These are phyloP conservation scores for Acronicta aceris DNA, from an alignment of 2,888 invertebrate genomes.

Conservation along the genomic window DNA sequence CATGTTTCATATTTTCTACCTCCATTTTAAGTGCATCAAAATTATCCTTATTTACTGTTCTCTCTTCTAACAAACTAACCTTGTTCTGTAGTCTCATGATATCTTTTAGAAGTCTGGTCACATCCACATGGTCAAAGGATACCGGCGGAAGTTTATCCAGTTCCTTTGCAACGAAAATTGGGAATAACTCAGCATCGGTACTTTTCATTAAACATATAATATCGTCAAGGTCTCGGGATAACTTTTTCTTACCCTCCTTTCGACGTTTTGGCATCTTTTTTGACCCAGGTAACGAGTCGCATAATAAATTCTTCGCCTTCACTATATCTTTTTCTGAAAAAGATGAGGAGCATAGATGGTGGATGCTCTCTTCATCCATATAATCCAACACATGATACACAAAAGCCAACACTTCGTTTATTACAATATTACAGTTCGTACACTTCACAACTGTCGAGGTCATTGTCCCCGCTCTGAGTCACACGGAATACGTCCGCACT, in stretches of 20 bases:
- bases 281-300: conserved; percentile 1
- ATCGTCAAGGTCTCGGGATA: conserved; percentile 3
- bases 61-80: conserved; percentile 1
- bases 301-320: conserved; percentile 3
- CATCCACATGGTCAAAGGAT: conserved; percentile 2
- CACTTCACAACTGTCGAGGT: too few species aligned
- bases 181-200: conserved; percentile 4
- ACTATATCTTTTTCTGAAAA: conserved; percentile 4
- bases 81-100: conserved; percentile 5
- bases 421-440: too few species aligned
- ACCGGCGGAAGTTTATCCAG: conserved; percentile 6
- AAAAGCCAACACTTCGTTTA: too few species aligned
- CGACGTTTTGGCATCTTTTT: conserved; percentile 6
- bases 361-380: conserved; percentile 12
- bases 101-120: conserved; percentile 7
- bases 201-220: conserved; percentile 11
- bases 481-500: too few species aligned
- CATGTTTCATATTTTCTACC: conserved; percentile 4
- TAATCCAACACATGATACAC: conserved; percentile 4
- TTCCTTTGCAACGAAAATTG: conserved; percentile 10
- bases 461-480: too few species aligned
- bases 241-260: conserved; percentile 8
- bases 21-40: conserved; percentile 4
- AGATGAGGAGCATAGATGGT: conserved; percentile 2
- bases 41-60: neutral